These are phyloP conservation scores for Helogale parvula DNA, from an alignment of 2,113 vertebrate genomes.

Conservation along the genomic window DNA sequence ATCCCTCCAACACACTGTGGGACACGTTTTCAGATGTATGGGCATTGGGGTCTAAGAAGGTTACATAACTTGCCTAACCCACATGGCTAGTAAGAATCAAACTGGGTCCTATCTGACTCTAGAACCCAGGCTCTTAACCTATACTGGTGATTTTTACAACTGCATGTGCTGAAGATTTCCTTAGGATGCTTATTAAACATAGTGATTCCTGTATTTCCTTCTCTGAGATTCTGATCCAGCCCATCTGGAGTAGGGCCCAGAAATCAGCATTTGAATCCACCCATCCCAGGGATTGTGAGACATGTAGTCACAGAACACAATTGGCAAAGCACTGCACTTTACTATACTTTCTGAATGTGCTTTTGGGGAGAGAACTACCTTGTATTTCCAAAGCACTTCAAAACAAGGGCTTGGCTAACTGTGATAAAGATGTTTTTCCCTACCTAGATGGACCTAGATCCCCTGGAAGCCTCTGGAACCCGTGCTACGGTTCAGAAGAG, in stretches of 20 bases:
- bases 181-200: constrained; percentile 22
- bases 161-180: background rate
- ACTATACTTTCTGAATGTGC: background rate
- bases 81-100: background rate
- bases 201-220: background rate
- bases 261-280: background rate
- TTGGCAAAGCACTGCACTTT: background rate
- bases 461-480: background rate
- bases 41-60: background rate
- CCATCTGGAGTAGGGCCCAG: background rate
- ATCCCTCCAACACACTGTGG: background rate
- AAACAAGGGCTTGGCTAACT: background rate
- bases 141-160: background rate
- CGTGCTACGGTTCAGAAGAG: background rate
- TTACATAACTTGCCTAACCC: background rate
- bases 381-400: background rate
- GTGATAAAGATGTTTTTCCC: background rate
- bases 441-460: background rate
- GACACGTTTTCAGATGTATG: background rate
- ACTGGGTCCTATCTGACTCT: background rate
- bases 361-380: background rate
- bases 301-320: background rate
- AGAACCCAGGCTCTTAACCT: background rate
- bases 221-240: background rate
- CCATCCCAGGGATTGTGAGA: background rate